Conservation (phyloP, 2,113 vertebrate genomes). For the Vicugna pacos region DNA sequence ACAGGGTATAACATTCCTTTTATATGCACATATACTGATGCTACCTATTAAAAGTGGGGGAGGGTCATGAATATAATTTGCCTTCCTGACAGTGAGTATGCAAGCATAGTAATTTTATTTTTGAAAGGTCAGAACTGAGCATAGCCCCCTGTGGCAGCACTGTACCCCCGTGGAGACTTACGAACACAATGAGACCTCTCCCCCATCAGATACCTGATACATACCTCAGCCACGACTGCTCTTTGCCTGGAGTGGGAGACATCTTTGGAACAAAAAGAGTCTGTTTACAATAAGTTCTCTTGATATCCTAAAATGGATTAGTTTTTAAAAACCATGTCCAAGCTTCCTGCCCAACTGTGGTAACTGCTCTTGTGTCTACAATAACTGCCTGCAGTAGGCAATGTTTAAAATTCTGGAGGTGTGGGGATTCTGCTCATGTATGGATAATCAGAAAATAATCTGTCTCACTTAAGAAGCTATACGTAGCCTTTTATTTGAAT, state of each 20-base stretch:
- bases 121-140: constrained; percentile 74
- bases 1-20: constrained; percentile 1
- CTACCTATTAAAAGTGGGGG: constrained; percentile 30
- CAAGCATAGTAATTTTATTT: constrained; percentile 75
- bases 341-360: constrained; percentile 60
- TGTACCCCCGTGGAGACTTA: constrained; percentile 76
- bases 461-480: constrained; percentile 68
- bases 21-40: background rate
- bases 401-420: constrained; percentile 6
- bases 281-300: constrained; percentile 81
- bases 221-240: constrained; percentile 85
- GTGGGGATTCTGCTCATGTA: background rate
- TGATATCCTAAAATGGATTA: constrained; percentile 77
- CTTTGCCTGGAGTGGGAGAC: constrained; percentile 80
- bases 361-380: background rate
- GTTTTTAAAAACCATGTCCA: constrained; percentile 71
- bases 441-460: constrained; percentile 56
- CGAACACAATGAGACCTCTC: constrained; percentile 75
- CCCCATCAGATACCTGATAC: constrained; percentile 78
- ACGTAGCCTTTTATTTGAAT: constrained; percentile 73
- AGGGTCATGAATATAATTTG: constrained; percentile 18
- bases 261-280: constrained; percentile 87
- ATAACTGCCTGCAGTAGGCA: background rate
- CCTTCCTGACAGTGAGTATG: constrained; percentile 53
- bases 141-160: constrained; percentile 76